Evolutionary conservation across 1,140 invertebrate genomes (phyloP), one percentile per base, ranked within the genome.

Genomic region (Pachypsylla venusta): DNA sequence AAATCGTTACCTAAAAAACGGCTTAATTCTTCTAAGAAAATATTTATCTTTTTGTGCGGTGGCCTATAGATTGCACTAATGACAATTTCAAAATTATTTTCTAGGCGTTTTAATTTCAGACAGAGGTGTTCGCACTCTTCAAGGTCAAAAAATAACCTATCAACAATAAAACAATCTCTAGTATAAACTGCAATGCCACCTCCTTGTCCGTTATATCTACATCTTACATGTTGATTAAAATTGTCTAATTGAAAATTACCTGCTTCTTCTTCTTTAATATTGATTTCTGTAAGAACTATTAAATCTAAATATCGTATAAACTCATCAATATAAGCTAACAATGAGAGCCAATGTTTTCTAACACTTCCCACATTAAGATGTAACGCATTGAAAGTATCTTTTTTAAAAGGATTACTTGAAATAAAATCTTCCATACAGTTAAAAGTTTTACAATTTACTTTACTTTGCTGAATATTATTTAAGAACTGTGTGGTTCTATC

Each of bases 381-480:
- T 19, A 48, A 19, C 16, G 22, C 42, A 48, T 48, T 48, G 42
- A 48, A 10, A n/a, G 16, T n/a, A 10, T 48, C 22, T 48, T n/a
- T 4, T 5, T 19, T 19, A n/a, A 48, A 48, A 48, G 4, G 4
- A 48, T 10, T 19, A 48, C 22, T 48, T 19, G 7, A 19, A n/a
- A 19, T 28, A 35, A 53, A 16, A 53, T 54, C 30, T 58, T 57
- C 54, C 14, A 22, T 26, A 39, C 12, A 48, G 24, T 58, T 42
- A 62, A 59, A 56, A 55, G n/a, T 14, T 22, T 19, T 2, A 39
- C 28, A 30, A 54, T 55, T 59, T 7, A 59, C 27, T 55, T 2
- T 19, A 54, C n/a, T n/a, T n/a, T n/a, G n/a, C n/a, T n/a, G n/a
- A n/a, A n/a, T n/a, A n/a, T n/a, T n/a, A n/a, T n/a, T n/a, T n/a